Base-by-base conservation (phyloP, 2,113 vertebrate species). In the Seriola aureovittata region DNA sequence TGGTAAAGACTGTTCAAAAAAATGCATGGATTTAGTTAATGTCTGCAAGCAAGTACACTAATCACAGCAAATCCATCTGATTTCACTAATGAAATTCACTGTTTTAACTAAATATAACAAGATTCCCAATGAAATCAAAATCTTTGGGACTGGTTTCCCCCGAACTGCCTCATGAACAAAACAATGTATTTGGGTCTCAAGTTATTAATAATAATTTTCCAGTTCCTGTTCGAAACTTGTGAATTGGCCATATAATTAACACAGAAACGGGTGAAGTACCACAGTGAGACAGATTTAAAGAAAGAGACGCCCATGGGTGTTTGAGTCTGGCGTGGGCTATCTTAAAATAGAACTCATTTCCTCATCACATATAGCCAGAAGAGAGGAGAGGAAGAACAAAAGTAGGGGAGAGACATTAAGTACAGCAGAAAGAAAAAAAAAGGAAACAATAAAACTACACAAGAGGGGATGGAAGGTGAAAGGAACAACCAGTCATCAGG, bases 401-500 rank as follows among this genome's bases (percentile, higher is more conserved):
- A 36, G 44, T 46, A 10, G 25, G 40, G 63, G 32, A 70, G 36
- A 55, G 23, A 23, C 23, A 36, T 57, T 80, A 76, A 67, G 71
- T 48, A 72, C 76, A 59, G 58, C 29, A 71, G 63, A 44, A 16
- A 46, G 25, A 16, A 8, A 46, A 55, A 59, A 59, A 10, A 8
- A 23, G 0, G 0, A 29, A 50, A 79, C 29, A 59, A 71, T 34
- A 69, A 60, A 76, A 52, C 77, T 78, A 67, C 63, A 74, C 11
- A 75, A 75, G 57, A 17, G 16, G 57, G 36, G 64, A 62, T 71
- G 73, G 48, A 66, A 67, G 63, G 77, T 78, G 71, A 82, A 60
- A 77, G 13, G 69, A 86, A 75, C 74, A 75, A 64, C 21, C 60
- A 88, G 76, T 88, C 84, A 84, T 76, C 55, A 63, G 68, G 71